Base-by-base conservation (phyloP, 2,888 invertebrate species). In the Oeneis ivallda region DNA sequence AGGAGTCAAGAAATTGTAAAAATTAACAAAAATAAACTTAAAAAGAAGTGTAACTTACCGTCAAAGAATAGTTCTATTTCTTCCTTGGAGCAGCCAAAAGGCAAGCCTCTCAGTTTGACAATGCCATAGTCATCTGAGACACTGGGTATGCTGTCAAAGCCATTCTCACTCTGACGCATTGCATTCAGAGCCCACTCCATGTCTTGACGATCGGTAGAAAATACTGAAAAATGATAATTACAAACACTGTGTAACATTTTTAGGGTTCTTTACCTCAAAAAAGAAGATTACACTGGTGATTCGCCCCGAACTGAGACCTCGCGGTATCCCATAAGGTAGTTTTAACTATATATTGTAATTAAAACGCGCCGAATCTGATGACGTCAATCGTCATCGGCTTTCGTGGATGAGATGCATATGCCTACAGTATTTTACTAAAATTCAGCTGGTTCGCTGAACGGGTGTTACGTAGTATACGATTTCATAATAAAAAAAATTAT, bases 1-100 rank as follows among this genome's bases (percentile, higher is more conserved):
- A 60, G 54, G 26, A 41, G 13, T 32, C n/a, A 45, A 32, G 8
- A 17, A 26, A 41, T 11, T n/a, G n/a, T n/a, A n/a, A 37, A 53
- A 63, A 9, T 26, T 26, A 11, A 61, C 7, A 56, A 62, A 43
- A 62, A 4, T 37, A 60, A 54, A 64, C 34, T 52, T 34, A 43
- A 52, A 60, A 66, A 49, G 17, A 60, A 34, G 39, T 10, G 43
- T 45, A 56, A 81, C 93, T 92, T 95, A 98, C 99, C 98, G 83
- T 95, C 94, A 87, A 99, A 99, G 90, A 99, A 99, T 74, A 98
- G 95, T 50, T 96, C 95, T 71, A 99, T 96, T 89, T 98, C 98
- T 83, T 98, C 98, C 81, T 98, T 98, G 0, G 97, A 97, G 83
- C 98, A 98, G 63, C 97, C 97, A 87, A 97, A 99, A 5, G 99